Evolutionary conservation across 92 coral and sea anemone species (phyloP), one percentile per base, ranked within the genome.

Genomic region (Phymanthus crucifer): DNA sequence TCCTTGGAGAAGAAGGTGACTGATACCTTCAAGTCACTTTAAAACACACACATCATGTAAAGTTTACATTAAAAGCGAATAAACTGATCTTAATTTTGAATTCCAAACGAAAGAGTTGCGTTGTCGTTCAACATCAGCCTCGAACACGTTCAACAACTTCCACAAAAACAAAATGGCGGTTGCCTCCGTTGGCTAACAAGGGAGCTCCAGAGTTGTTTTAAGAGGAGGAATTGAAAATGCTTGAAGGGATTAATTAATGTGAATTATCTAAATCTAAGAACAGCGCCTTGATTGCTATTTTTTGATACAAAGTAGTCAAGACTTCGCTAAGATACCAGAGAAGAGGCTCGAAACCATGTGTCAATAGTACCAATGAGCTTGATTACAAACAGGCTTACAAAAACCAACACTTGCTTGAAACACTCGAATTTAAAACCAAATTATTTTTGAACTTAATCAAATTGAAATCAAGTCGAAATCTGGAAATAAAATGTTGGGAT

Each of bases 241-340:
- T 54, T 54, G 6, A 24, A 10, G n/a, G n/a, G 27, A 61, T 27
- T 61, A 27, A 10, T 61, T 61, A 61, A 18, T 61, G 36, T 27
- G 29, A 61, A 61, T 61, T 27, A n/a, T 12, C 33, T 27, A 29
- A 27, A 61, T 29, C 14, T 27, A 27, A 61, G 10, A 24, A 6
- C 68, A 29, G 10, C 29, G n/a, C n/a, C n/a, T n/a, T n/a, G 35
- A 61, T 61, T 27, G 75, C 29, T 36, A 71, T 40, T 71, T 71
- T 71, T 71, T 71, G 75, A 32, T 40, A 71, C 75, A 71, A 38
- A 32, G 56, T 38, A 26, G 29, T 24, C 68, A 29, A 29, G 29
- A 3, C 17, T 38, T 38, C 48, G 75, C 75, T 71, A 38, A 35
- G 75, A 71, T 71, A 71, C 75, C 75, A 71, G 40, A n/a, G 40